Percentiles rank a stretch among this genome's conserved stretches.
Conservation (phyloP, 1,140 invertebrate species). For the Aphidius gifuensis region DNA sequence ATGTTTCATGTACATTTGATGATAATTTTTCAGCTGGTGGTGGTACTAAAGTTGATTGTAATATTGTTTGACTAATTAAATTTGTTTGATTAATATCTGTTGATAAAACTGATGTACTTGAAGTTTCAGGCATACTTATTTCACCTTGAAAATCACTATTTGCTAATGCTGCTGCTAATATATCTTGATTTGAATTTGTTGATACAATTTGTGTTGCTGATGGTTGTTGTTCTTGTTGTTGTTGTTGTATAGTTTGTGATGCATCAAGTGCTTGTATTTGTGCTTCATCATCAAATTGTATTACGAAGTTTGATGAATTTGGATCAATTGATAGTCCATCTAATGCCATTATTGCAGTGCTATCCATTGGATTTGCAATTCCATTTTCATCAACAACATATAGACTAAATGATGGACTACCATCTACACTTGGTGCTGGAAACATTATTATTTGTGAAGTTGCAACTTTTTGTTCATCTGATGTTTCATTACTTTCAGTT, state of each 20-base stretch:
- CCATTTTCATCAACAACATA: constrained; percentile 67
- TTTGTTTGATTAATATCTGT: constrained; percentile 42
- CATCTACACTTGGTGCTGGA: constrained; percentile 64
- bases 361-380: constrained; percentile 67
- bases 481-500: constrained; percentile 25
- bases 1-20: constrained; percentile 67
- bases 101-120: constrained; percentile 33
- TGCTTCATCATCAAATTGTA: constrained; percentile 50
- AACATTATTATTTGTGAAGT: constrained; percentile 64
- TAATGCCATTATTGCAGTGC: constrained; percentile 59
- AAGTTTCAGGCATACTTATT: constrained; percentile 43
- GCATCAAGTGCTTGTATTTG: constrained; percentile 21
- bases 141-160: constrained; percentile 73
- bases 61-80: constrained; percentile 48
- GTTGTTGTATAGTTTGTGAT: constrained; percentile 28
- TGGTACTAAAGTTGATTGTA: constrained; percentile 49
- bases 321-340: constrained; percentile 49
- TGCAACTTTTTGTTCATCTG: constrained; percentile 39
- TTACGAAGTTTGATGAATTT: constrained; percentile 49
- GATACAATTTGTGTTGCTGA: constrained; percentile 28
- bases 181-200: constrained; percentile 61
- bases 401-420: constrained; percentile 63
- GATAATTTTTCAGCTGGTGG: constrained; percentile 50
- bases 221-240: constrained; percentile 16
- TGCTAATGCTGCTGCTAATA: constrained; percentile 71